A percentile compares a stretch with the other conserved stretches of the same genome.
These are phyloP conservation scores for Brachymystax lenok DNA, from an alignment of 2,797 vertebrate species.

Conservation along the genomic window DNA sequence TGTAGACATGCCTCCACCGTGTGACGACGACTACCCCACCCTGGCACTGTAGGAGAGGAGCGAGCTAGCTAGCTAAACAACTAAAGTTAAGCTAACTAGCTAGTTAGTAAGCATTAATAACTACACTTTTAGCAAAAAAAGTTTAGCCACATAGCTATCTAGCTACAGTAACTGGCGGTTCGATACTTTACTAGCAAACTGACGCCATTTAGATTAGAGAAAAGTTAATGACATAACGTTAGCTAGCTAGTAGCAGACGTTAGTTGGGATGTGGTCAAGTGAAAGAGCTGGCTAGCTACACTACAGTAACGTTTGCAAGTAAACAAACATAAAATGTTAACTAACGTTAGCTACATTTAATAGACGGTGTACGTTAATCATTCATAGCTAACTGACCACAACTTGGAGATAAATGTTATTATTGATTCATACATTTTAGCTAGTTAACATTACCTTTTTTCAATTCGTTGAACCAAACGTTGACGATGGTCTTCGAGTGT, in stretches of 20 bases:
- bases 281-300: too few relatives aligned
- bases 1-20: not conserved
- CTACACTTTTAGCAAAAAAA: too few relatives aligned
- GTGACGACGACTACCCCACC: not conserved
- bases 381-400: not conserved
- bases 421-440: conserved; percentile 12
- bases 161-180: too few relatives aligned
- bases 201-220: too few relatives aligned
- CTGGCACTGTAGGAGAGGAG: not conserved
- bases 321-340: not conserved
- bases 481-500: conserved; percentile 81
- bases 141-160: too few relatives aligned
- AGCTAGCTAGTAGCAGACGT: too few relatives aligned
- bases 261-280: too few relatives aligned
- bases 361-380: not conserved
- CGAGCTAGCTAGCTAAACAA: not conserved
- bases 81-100: not conserved
- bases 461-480: conserved; percentile 80
- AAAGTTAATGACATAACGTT: too few relatives aligned
- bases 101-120: not conserved
- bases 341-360: not conserved
- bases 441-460: conserved; percentile 71
- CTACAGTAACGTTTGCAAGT: too few relatives aligned
- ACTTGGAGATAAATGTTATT: not conserved
- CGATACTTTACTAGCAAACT: too few relatives aligned